Evolutionary conservation across 2,888 invertebrate genomes (phyloP), one percentile per base, ranked within the genome.

Genomic region (Conops quadrifasciatus): DNA sequence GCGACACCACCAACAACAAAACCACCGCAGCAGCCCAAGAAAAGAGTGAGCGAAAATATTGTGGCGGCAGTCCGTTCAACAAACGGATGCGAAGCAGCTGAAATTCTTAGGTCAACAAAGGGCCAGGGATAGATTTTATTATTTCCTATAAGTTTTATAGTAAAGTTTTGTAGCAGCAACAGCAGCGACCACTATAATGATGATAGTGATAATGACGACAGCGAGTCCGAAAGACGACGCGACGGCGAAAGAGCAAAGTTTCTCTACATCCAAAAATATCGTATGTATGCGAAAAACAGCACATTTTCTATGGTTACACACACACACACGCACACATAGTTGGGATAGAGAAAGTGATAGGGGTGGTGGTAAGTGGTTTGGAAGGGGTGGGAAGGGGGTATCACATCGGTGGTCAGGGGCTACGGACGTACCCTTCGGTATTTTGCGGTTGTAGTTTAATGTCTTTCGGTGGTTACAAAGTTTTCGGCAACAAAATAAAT

Each of bases 401-500:
- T 9, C 36, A 9, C 36, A 9, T 36, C 36, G 36, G 9, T 36
- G 5, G 36, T 36, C 36, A n/a, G 36, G 36, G 36, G 4, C 9
- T 36, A 36, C 36, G 36, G 4, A 9, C 9, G 5, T 36, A 7
- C 9, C 9, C 36, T 36, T 7, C 9, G 36, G n/a, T 28, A 36
- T n/a, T 36, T 28, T 26, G 28, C 26, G 28, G 28, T 66, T 30
- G 26, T 28, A 19, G 24, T 26, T 19, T 51, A 66, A 49, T 51
- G 36, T 28, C 19, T 51, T 36, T 51, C 30, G 36, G 16, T 66
- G 51, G 64, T 53, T 58, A 58, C 26, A 58, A 28, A 58, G 26
- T 58, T 58, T 56, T 53, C 36, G 36, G 36, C 53, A 43, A 36
- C 65, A 69, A 65, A 66, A 64, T 63, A 68, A 77, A 67, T 56